These are phyloP conservation scores for Labeo catla DNA, from an alignment of 2,113 vertebrate species.

Conservation along the genomic window DNA sequence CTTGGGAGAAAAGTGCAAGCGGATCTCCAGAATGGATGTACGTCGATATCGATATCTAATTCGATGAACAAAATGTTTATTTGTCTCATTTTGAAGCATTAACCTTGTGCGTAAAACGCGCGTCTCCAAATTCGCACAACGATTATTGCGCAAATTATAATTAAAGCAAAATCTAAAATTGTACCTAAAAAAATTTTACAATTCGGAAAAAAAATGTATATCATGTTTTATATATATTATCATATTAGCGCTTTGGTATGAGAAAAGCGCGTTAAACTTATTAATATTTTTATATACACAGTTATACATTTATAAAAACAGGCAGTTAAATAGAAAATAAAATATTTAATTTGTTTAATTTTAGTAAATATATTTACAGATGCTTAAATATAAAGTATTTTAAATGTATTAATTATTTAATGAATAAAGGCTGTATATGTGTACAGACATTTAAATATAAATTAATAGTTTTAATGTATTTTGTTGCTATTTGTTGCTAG, in stretches of 20 bases:
- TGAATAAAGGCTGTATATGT: no score
- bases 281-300: background rate
- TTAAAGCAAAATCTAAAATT: background rate
- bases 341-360: no score
- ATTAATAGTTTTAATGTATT: no score
- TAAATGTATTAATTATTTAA: no score
- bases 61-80: background rate
- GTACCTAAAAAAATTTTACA: background rate
- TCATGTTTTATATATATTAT: no score
- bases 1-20: background rate
- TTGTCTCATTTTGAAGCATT: background rate
- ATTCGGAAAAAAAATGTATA: background rate
- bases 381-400: no score
- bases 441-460: no score
- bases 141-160: background rate
- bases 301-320: background rate
- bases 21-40: background rate
- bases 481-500: no score
- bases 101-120: background rate
- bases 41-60: background rate
- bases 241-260: no score
- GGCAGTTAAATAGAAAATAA: background rate
- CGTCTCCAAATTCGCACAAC: slow-evolving; percentile 11
- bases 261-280: background rate
- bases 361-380: no score